These are phyloP conservation scores for Scaptomyza montana DNA, from an alignment of 1,140 invertebrate species.

Conservation along the genomic window DNA sequence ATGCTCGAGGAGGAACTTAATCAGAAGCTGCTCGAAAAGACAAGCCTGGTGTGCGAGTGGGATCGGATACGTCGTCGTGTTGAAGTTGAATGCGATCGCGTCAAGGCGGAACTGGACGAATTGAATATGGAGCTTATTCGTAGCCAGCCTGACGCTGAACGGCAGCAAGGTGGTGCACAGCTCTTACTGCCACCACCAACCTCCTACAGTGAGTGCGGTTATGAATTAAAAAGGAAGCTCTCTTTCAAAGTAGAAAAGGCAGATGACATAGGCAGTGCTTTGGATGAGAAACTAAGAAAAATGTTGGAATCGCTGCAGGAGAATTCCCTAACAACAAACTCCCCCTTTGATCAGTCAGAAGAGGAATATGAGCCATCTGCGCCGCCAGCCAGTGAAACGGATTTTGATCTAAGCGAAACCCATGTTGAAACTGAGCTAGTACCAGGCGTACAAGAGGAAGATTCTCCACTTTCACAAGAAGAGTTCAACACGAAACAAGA, in stretches of 20 bases:
- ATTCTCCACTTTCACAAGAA: neutral
- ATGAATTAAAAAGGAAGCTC: neutral
- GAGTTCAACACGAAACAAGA: neutral
- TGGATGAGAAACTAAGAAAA: slow-evolving; percentile 20
- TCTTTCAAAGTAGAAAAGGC: neutral
- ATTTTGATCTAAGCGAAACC: neutral
- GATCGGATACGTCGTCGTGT: slow-evolving; percentile 17
- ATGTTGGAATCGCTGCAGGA: slow-evolving; percentile 29
- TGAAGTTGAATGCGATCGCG: slow-evolving; percentile 9
- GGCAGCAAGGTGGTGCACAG: slow-evolving; percentile 34
- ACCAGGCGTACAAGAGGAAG: neutral
- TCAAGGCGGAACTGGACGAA: slow-evolving; percentile 21
- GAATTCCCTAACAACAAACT: neutral
- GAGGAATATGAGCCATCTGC: neutral
- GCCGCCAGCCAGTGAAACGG: neutral
- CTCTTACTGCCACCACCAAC: neutral
- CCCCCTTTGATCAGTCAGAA: neutral
- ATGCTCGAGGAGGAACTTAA: neutral
- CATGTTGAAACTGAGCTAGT: neutral
- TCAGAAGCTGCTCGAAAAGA: slow-evolving; percentile 5
- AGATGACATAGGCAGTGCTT: slow-evolving; percentile 9
- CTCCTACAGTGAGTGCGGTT: neutral
- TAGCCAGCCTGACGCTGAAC: neutral
- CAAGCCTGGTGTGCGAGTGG: slow-evolving; percentile 20
- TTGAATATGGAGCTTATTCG: neutral